These are phyloP conservation scores for Trachops cirrhosus DNA, from an alignment of 2,797 vertebrate species.

Conservation along the genomic window DNA sequence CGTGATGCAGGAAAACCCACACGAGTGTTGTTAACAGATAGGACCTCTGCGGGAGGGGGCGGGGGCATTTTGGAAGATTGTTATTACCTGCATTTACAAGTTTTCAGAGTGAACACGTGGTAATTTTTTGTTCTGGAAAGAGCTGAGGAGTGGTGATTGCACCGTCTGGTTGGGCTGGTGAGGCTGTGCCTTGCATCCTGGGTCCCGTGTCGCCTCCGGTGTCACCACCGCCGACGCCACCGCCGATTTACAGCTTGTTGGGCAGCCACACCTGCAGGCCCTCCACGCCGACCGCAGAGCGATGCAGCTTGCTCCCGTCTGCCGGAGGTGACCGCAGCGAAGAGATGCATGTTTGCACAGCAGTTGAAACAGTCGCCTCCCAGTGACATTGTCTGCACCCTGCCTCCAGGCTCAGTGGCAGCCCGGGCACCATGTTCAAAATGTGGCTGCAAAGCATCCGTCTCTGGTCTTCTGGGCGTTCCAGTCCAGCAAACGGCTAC, in stretches of 20 bases:
- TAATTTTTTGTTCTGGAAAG: neutral
- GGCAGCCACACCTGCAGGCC: accelerated
- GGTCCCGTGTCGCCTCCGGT: accelerated
- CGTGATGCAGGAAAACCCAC: neutral
- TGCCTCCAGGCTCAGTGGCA: accelerated
- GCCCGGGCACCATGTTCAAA: accelerated
- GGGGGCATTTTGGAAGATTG: neutral
- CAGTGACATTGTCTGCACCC: neutral
- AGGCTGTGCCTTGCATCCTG: too few species aligned
- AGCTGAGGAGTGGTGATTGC: accelerated
- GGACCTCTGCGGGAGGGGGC: neutral
- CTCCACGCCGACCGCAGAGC: accelerated
- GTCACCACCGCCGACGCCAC: accelerated
- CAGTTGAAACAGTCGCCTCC: neutral
- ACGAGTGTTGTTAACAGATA: neutral
- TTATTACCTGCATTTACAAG: neutral
- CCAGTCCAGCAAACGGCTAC: neutral
- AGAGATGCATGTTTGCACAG: accelerated
- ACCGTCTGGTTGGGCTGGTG: accelerated
- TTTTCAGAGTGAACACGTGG: neutral
- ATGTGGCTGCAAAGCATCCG: accelerated
- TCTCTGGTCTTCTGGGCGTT: neutral
- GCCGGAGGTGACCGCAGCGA: neutral
- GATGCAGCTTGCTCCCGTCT: accelerated
- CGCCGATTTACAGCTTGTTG: accelerated